A percentile compares a stretch with the other conserved stretches of the same genome.
phyloP scores from a whole-genome alignment of 2,888 invertebrate species.

The Polyommatus icarus region DNA sequence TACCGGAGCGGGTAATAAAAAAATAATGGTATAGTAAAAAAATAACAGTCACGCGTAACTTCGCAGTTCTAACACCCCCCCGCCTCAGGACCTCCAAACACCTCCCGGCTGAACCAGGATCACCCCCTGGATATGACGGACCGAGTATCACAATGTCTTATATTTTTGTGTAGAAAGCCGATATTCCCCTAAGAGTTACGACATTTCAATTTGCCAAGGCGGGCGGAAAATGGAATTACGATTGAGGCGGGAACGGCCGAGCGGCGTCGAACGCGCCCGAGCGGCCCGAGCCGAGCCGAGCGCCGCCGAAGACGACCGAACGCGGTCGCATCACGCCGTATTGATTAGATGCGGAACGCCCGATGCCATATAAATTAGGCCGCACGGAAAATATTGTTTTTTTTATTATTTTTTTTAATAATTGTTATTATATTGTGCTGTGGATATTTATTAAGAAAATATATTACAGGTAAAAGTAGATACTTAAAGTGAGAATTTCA shows the following conservation, averaged over 20 bases:
- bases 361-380: conserved; percentile 80
- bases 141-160: conserved; percentile 78
- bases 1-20: conserved; percentile 23
- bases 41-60: conserved; percentile 41
- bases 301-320: conserved; percentile 57
- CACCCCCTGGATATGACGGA: conserved; percentile 57
- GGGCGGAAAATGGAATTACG: conserved; percentile 82
- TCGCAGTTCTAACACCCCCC: conserved; percentile 61
- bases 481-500: too few relatives aligned
- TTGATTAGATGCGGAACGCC: conserved; percentile 81
- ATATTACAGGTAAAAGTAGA: background rate
- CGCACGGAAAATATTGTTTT: conserved; percentile 72
- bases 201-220: conserved; percentile 82
- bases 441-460: background rate
- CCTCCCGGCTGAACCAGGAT: background rate
- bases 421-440: background rate
- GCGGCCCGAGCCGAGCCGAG: conserved; percentile 55
- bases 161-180: conserved; percentile 80
- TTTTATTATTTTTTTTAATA: conserved; percentile 27
- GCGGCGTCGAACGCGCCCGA: conserved; percentile 58
- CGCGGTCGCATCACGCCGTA: conserved; percentile 71
- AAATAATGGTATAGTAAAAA: conserved; percentile 29
- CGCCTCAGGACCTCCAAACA: background rate
- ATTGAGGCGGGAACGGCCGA: conserved; percentile 75
- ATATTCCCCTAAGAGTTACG: conserved; percentile 81